A percentile compares a stretch with the other conserved stretches of the same genome.
Conservation (phyloP, 2,113 vertebrate genomes). For the Sander vitreus region DNA sequence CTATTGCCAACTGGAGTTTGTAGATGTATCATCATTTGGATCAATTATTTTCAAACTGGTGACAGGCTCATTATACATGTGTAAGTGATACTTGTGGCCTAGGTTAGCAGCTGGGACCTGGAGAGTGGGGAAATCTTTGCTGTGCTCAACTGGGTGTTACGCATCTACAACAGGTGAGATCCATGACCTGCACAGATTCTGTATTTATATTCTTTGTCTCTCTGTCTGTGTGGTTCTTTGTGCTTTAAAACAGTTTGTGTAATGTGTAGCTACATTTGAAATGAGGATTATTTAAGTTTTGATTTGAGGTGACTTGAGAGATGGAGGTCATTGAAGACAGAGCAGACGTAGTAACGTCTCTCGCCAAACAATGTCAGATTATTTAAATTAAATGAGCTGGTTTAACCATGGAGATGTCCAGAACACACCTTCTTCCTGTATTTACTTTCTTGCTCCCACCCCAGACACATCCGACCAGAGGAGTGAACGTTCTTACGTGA, state of each 20-base stretch:
- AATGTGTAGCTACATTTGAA: not conserved
- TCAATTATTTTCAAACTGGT: not conserved
- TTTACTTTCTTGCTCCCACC: too few relatives aligned
- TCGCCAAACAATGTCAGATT: too few relatives aligned
- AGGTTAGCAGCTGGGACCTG: conserved; percentile 90
- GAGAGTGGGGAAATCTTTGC: conserved; percentile 92
- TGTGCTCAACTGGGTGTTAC: conserved; percentile 92
- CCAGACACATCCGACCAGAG: too few relatives aligned
- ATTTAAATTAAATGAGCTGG: too few relatives aligned
- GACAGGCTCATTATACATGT: not conserved
- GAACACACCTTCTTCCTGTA: too few relatives aligned
- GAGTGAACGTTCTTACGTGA: too few relatives aligned
- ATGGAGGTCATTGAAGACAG: not conserved
- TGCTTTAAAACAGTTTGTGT: not conserved
- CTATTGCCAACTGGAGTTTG: not conserved
- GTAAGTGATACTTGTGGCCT: conserved; percentile 71
- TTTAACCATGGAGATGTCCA: too few relatives aligned
- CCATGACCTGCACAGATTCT: not conserved
- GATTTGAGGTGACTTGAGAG: not conserved
- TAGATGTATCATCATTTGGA: not conserved
- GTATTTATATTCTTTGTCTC: not conserved
- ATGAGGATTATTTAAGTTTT: not conserved
- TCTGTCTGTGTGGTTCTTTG: not conserved
- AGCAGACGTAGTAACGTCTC: too few relatives aligned
- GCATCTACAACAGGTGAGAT: conserved; percentile 90